Conservation (phyloP, 2,888 invertebrate species). For the Polydrusus tereticollis region DNA sequence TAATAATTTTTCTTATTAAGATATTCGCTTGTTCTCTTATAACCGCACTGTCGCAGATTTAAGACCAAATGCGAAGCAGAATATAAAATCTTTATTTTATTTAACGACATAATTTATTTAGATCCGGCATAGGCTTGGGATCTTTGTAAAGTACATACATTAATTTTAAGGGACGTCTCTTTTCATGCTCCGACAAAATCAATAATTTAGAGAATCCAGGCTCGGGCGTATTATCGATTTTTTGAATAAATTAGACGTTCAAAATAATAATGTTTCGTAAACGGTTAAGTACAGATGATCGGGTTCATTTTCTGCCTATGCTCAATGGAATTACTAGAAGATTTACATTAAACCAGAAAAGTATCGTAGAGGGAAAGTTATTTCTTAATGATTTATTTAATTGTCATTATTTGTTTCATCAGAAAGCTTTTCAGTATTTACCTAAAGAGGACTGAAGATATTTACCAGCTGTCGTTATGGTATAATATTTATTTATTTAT, state of each 20-base stretch:
- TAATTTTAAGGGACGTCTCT: slow-evolving; percentile 10
- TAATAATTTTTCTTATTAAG: background rate
- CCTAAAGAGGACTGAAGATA: too few species aligned
- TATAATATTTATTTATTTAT: too few species aligned
- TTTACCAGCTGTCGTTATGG: too few species aligned
- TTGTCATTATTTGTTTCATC: too few species aligned
- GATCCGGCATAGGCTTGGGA: background rate
- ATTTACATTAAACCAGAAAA: too few species aligned
- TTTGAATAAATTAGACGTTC: background rate
- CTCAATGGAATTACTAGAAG: too few species aligned
- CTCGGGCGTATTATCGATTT: background rate
- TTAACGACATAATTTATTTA: slow-evolving; percentile 12
- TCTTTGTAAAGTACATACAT: slow-evolving; percentile 8
- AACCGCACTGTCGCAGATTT: slow-evolving; percentile 51
- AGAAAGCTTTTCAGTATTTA: too few species aligned
- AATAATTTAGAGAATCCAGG: slow-evolving; percentile 1
- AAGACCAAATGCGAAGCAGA: slow-evolving; percentile 44
- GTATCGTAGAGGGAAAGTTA: too few species aligned
- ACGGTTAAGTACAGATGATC: too few species aligned
- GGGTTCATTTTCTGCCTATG: too few species aligned
- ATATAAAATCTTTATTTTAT: slow-evolving; percentile 5
- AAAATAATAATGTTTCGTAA: too few species aligned
- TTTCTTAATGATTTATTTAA: too few species aligned
- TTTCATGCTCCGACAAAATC: background rate
- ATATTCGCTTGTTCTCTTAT: background rate